Conservation (phyloP, 1,140 invertebrate species). For the Ostrea denselamellosa region DNA sequence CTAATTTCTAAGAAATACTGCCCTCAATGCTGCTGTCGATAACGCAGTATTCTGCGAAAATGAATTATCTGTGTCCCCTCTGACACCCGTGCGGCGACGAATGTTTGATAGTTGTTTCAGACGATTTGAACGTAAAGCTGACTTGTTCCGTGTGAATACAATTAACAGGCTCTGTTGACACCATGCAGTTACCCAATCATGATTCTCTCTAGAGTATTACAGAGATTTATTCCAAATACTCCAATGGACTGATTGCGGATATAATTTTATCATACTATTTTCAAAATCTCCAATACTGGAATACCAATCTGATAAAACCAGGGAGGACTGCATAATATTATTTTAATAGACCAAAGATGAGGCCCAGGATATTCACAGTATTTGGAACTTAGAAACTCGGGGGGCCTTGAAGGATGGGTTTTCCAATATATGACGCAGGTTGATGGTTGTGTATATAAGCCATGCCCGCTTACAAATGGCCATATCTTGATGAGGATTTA, state of each 20-base stretch:
- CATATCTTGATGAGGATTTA: slow-evolving; percentile 1
- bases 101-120: too few relatives aligned
- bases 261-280: slow-evolving; percentile 17
- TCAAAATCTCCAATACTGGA: slow-evolving; percentile 2
- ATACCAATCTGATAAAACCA: not conserved
- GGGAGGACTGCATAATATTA: slow-evolving; percentile 22
- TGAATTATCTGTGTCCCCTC: too few relatives aligned
- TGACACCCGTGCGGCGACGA: too few relatives aligned
- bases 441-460: slow-evolving; percentile 1
- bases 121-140: not conserved
- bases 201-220: not conserved
- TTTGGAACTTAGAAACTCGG: not conserved
- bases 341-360: slow-evolving; percentile 17
- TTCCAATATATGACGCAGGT: slow-evolving; percentile 31
- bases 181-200: slow-evolving; percentile 4
- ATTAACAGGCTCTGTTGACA: not conserved
- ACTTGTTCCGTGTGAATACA: not conserved
- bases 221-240: slow-evolving; percentile 21
- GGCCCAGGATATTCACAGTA: not conserved
- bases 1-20: too few relatives aligned
- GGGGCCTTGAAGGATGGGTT: slow-evolving; percentile 10
- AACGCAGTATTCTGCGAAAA: too few relatives aligned
- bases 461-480: slow-evolving; percentile 1
- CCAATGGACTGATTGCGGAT: slow-evolving; percentile 1
- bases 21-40: too few relatives aligned